Evolutionary conservation across 2,113 vertebrate species (phyloP).

Genomic region (Apteryx owenii): DNA sequence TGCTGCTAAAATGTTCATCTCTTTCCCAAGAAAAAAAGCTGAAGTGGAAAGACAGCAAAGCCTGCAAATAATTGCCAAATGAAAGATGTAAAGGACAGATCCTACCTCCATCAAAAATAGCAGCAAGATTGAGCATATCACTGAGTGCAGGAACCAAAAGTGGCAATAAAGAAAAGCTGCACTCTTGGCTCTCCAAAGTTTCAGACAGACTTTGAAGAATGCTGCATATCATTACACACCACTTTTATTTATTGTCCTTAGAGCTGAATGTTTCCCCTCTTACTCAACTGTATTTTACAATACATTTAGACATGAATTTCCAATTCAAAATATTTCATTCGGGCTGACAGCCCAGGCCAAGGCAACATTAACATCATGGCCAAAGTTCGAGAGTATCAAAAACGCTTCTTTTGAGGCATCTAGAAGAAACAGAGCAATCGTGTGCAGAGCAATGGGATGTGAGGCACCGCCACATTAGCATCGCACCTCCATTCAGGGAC

Average conservation of each 20-base stretch:
- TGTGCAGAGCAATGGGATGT: neutral
- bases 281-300: neutral
- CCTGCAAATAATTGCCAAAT: constrained; percentile 50
- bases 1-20: neutral
- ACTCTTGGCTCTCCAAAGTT: neutral
- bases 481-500: neutral
- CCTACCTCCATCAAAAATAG: neutral
- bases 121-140: neutral
- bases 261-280: neutral
- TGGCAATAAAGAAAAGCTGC: neutral
- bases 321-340: neutral
- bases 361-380: neutral
- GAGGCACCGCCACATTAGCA: neutral
- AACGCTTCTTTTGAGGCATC: neutral
- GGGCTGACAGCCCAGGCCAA: neutral
- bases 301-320: neutral
- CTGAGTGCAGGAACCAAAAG: neutral
- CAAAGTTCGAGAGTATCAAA: neutral
- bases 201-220: neutral
- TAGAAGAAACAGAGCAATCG: neutral
- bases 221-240: neutral
- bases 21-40: neutral
- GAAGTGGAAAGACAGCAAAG: constrained; percentile 10
- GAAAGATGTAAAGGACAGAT: neutral
- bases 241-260: neutral